phyloP scores from a whole-genome alignment of 37 sponge, comb jelly and placozoan species.

The Agelas oroides region DNA sequence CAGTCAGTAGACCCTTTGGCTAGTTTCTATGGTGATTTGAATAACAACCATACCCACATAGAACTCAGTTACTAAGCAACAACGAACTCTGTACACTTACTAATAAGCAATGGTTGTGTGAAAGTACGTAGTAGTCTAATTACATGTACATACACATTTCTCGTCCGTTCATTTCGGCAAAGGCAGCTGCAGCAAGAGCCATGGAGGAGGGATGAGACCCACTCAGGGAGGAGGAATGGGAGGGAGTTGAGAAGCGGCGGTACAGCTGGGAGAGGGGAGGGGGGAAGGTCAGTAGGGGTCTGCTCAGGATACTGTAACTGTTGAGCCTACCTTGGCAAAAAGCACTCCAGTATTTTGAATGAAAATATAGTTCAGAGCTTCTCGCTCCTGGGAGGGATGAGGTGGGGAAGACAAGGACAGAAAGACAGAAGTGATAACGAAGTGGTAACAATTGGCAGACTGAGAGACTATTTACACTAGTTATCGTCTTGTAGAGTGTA shows the following conservation, averaged over 20 bases:
- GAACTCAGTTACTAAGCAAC: too few species aligned
- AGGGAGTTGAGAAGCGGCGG: not conserved
- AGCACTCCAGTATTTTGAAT: constrained; percentile 57
- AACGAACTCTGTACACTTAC: too few species aligned
- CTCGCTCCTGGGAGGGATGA: constrained; percentile 46
- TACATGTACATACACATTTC: constrained; percentile 47
- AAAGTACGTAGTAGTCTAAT: too few species aligned
- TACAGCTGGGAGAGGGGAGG: constrained; percentile 9
- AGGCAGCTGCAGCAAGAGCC: constrained; percentile 44
- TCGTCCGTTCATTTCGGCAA: constrained; percentile 35
- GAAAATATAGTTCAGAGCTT: constrained; percentile 53
- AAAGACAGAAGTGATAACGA: too few species aligned
- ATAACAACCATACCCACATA: too few species aligned
- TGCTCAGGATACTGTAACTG: not conserved
- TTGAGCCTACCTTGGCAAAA: constrained; percentile 38
- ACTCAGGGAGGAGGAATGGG: constrained; percentile 8
- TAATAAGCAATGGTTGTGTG: too few species aligned
- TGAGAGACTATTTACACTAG: too few species aligned
- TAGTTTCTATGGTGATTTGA: too few species aligned
- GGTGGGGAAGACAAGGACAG: too few species aligned
- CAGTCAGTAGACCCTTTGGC: not conserved
- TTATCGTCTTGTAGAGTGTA: too few species aligned
- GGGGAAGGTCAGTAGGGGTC: not conserved
- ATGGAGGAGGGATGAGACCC: constrained; percentile 21
- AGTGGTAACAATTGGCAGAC: too few species aligned